Conservation (phyloP, 2,113 vertebrate species). For the Progne subis region DNA sequence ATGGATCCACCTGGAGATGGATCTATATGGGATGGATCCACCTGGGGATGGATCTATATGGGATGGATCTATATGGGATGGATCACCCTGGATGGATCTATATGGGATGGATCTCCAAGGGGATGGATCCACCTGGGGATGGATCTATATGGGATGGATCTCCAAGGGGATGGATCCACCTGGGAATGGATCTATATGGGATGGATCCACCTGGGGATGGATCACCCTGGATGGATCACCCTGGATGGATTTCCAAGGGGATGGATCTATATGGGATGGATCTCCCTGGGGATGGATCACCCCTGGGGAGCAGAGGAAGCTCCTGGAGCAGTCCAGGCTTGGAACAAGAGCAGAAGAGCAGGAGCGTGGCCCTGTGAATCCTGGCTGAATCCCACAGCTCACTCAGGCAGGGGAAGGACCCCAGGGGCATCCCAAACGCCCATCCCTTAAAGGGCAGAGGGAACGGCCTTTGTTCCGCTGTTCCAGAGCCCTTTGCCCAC, state of each 20-base stretch:
- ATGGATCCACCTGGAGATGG: no score
- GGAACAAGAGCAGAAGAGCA: fast-evolving
- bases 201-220: not conserved
- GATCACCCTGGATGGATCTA: no score
- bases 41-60: no score
- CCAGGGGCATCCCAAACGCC: fast-evolving
- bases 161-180: no score
- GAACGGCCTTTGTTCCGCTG: fast-evolving
- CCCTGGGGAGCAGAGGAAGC: not conserved
- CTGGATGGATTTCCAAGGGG: no score
- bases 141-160: no score
- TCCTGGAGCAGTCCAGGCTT: not conserved
- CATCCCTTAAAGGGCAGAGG: not conserved
- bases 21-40: no score
- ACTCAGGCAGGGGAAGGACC: not conserved
- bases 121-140: no score
- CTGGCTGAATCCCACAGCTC: not conserved
- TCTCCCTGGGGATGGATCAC: not conserved
- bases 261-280: not conserved
- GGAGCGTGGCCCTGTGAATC: fast-evolving
- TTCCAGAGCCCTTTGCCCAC: not conserved
- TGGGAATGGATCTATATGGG: no score
- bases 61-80: no score
- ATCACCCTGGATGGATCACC: no score
- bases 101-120: no score